Evolutionary conservation across 2,113 vertebrate species (phyloP).

Genomic region (Bos taurus): DNA sequence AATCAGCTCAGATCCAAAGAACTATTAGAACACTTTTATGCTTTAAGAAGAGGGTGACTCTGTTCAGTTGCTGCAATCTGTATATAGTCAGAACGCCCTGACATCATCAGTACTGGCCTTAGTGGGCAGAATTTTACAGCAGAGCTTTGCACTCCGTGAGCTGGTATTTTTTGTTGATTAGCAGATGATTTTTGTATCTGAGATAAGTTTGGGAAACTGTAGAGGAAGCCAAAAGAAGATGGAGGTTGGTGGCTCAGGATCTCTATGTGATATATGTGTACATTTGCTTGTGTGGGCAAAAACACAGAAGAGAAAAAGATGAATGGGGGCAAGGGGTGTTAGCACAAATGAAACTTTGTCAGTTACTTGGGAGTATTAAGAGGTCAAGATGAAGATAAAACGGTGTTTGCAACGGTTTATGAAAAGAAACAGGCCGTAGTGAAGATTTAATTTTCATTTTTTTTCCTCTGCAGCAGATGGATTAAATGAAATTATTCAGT

Average conservation of each 20-base stretch:
- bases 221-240: background rate
- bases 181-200: background rate
- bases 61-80: background rate
- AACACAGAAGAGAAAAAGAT: background rate
- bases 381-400: background rate
- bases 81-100: constrained; percentile 31
- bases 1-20: constrained; percentile 36
- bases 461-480: background rate
- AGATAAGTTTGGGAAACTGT: background rate
- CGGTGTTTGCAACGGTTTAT: background rate
- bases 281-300: background rate
- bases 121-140: background rate
- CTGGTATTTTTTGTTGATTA: background rate
- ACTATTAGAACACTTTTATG: background rate
- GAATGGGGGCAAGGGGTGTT: rapidly evolving
- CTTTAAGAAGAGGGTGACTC: background rate
- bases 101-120: background rate
- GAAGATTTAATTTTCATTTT: background rate
- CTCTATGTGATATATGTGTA: background rate
- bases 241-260: background rate
- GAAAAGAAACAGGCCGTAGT: background rate
- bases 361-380: background rate
- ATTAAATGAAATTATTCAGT: constrained; percentile 21
- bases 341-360: background rate
- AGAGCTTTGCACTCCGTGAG: background rate